These are phyloP conservation scores for Aeoliscus strigatus DNA, from an alignment of 2,797 vertebrate species.

Conservation along the genomic window DNA sequence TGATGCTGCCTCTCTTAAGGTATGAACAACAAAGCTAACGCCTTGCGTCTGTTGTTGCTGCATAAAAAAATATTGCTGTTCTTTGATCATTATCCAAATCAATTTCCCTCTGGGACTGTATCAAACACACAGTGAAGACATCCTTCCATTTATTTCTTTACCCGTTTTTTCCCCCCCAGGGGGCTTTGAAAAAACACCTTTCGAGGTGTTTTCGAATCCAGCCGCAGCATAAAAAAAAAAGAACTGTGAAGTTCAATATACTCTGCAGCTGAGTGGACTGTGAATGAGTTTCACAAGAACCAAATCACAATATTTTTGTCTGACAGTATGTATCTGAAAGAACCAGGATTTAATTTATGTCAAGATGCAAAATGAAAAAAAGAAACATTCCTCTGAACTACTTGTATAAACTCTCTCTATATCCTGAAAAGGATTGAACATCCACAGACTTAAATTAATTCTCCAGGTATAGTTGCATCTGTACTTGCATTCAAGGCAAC, in stretches of 20 bases:
- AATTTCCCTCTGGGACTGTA: slow-evolving; percentile 19
- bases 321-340: too few relatives aligned
- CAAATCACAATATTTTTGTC: too few relatives aligned
- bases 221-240: slow-evolving; percentile 1
- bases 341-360: too few relatives aligned
- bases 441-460: not conserved
- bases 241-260: too few relatives aligned
- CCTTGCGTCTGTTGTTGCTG: slow-evolving; percentile 30
- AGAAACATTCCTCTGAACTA: too few relatives aligned
- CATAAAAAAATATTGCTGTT: slow-evolving; percentile 18
- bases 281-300: too few relatives aligned
- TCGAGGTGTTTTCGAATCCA: slow-evolving; percentile 6
- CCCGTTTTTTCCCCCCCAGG: slow-evolving; percentile 6
- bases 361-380: too few relatives aligned
- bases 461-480: not conserved
- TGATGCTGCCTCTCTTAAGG: slow-evolving; percentile 20
- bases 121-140: slow-evolving; percentile 10
- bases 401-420: too few relatives aligned
- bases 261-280: too few relatives aligned
- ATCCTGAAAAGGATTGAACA: too few relatives aligned
- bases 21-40: slow-evolving; percentile 32
- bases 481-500: not conserved
- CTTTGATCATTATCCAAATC: slow-evolving; percentile 43
- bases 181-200: slow-evolving; percentile 21
- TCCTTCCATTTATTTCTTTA: slow-evolving; percentile 24